Conservation (phyloP, 2,888 invertebrate genomes). For the Oegoconia quadripuncta region DNA sequence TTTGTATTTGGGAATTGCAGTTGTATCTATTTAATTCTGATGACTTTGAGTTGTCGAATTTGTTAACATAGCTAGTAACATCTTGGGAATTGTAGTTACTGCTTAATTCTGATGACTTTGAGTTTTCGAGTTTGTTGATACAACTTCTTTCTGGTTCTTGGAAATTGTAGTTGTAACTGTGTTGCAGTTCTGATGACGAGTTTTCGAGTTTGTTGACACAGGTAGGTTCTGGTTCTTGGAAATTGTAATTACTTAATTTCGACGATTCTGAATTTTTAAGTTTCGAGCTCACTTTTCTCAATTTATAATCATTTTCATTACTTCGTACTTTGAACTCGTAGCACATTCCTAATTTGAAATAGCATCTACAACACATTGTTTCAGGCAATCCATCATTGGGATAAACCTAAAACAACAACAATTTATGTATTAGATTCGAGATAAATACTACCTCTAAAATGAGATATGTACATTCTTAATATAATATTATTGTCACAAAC, state of each 20-base stretch:
- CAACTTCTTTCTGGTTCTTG: constrained; percentile 49
- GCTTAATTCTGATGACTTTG: constrained; percentile 61
- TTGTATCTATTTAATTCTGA: constrained; percentile 54
- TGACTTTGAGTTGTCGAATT: constrained; percentile 62
- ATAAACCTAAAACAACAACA: constrained; percentile 75
- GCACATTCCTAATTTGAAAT: constrained; percentile 84
- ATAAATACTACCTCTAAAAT: too few relatives aligned
- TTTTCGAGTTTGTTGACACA: too few relatives aligned
- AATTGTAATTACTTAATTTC: too few relatives aligned
- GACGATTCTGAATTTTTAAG: too few relatives aligned
- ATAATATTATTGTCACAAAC: too few relatives aligned
- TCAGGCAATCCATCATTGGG: constrained; percentile 84
- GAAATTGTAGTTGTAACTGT: constrained; percentile 36
- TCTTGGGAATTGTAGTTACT: constrained; percentile 25
- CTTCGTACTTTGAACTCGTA: constrained; percentile 83
- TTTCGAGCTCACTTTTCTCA: too few relatives aligned
- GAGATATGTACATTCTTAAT: too few relatives aligned
- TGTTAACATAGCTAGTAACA: constrained; percentile 57
- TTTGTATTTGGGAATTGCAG: constrained; percentile 33
- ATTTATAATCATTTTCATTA: constrained; percentile 81
- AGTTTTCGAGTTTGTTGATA: constrained; percentile 57
- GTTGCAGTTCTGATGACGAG: constrained; percentile 60
- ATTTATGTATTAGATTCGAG: neutral
- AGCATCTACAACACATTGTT: constrained; percentile 84
- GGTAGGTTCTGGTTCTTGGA: too few relatives aligned